A percentile compares a stretch with the other conserved stretches of the same genome.
phyloP scores from a whole-genome alignment of 2,888 invertebrate genomes.

The Aradus depressus region DNA sequence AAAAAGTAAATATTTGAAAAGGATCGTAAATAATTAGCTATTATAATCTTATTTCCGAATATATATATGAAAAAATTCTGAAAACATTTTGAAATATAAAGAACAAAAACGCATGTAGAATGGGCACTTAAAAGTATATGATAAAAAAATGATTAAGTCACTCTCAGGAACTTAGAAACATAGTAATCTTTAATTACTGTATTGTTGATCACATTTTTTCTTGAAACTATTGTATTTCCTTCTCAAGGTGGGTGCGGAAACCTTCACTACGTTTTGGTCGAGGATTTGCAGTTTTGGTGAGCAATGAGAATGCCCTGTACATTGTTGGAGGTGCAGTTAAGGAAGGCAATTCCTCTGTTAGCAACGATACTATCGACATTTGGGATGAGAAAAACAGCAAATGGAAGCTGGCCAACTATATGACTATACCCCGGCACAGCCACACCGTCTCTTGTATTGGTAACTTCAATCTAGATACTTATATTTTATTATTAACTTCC shows the following conservation, averaged over 20 bases:
- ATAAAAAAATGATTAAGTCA: too few relatives aligned
- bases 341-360: constrained; percentile 42
- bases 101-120: too few relatives aligned
- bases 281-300: constrained; percentile 38
- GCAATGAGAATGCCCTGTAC: constrained; percentile 44
- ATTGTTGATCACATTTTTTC: too few relatives aligned
- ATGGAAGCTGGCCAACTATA: constrained; percentile 49
- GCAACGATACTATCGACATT: constrained; percentile 48
- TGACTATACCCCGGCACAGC: constrained; percentile 54
- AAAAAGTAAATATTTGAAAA: too few relatives aligned
- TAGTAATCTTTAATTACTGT: too few relatives aligned
- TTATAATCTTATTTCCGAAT: too few relatives aligned
- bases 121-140: too few relatives aligned
- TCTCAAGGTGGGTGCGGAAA: constrained; percentile 47
- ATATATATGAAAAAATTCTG: too few relatives aligned
- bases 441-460: constrained; percentile 53
- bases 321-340: constrained; percentile 53
- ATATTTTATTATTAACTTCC: not conserved
- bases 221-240: not conserved
- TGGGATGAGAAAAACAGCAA: constrained; percentile 46
- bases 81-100: too few relatives aligned
- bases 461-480: constrained; percentile 32
- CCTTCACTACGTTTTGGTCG: constrained; percentile 44
- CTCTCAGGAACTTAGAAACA: too few relatives aligned
- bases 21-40: too few relatives aligned